These are phyloP conservation scores for Drosophila ercepeae DNA, from an alignment of 1,140 invertebrate species.

Conservation along the genomic window DNA sequence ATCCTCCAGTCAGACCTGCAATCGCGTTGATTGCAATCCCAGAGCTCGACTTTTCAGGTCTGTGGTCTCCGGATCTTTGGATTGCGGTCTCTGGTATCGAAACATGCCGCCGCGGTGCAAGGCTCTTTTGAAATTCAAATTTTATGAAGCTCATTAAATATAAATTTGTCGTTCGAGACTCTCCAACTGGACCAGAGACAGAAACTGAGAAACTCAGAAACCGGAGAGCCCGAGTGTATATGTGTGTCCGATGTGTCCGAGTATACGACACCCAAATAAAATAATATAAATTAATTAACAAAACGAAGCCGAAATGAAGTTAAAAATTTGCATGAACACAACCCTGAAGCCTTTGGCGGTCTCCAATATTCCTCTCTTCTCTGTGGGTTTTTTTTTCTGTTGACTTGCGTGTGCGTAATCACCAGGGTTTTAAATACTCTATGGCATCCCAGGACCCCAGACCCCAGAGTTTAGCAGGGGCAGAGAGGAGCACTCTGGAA, in stretches of 20 bases:
- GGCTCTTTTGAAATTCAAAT: constrained; percentile 84
- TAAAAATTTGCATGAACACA: constrained; percentile 82
- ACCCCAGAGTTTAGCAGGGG: background rate
- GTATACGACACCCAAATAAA: constrained; percentile 83
- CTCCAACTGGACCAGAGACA: constrained; percentile 46
- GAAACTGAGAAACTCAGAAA: constrained; percentile 9
- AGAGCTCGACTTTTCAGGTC: constrained; percentile 19
- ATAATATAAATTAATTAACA: constrained; percentile 84
- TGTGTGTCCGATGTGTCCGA: constrained; percentile 4
- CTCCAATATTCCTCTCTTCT: constrained; percentile 6
- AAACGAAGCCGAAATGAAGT: constrained; percentile 83
- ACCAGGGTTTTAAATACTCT: constrained; percentile 25
- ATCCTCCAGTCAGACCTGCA: constrained; percentile 23
- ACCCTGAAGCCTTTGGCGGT: constrained; percentile 71
- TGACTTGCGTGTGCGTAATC: constrained; percentile 79
- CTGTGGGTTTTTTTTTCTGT: background rate
- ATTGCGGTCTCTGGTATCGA: constrained; percentile 27
- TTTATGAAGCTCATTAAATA: constrained; percentile 84
- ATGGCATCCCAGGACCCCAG: constrained; percentile 24
- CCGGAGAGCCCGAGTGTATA: background rate
- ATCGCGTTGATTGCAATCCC: constrained; percentile 42
- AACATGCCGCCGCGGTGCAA: constrained; percentile 78
- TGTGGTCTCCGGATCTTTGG: constrained; percentile 7
- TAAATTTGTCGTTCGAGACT: constrained; percentile 83
- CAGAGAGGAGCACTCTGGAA: background rate